phyloP scores from a whole-genome alignment of 2,113 vertebrate species.

The Malurus alboscapulatus region DNA sequence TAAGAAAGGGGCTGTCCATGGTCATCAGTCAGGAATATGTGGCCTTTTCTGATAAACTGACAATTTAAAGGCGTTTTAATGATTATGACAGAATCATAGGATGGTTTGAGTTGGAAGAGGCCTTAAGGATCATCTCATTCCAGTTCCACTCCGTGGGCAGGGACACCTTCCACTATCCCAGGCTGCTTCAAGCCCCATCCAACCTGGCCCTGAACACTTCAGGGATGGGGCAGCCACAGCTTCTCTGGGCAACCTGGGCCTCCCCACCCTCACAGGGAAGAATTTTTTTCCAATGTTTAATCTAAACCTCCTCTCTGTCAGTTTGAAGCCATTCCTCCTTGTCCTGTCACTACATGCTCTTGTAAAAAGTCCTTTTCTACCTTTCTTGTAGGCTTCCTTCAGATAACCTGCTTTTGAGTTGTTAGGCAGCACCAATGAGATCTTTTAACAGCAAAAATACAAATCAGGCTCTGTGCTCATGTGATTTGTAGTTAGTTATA shows the following conservation, averaged over 20 bases:
- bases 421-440: neutral
- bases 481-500: neutral
- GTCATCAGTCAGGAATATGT: neutral
- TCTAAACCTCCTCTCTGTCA: neutral
- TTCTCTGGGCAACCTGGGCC: neutral
- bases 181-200: fast-evolving
- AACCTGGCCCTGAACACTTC: neutral
- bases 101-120: neutral
- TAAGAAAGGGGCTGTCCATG: neutral
- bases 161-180: neutral
- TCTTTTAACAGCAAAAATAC: neutral
- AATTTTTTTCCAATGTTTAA: neutral
- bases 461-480: neutral
- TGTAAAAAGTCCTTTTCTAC: neutral
- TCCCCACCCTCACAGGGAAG: neutral
- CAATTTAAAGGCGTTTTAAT: neutral
- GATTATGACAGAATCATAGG: neutral
- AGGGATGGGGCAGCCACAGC: neutral
- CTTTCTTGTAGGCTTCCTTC: neutral
- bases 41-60: neutral
- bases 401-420: neutral
- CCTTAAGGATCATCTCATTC: neutral
- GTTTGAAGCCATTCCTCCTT: neutral
- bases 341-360: neutral
- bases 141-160: too few relatives aligned